These are phyloP conservation scores for Agapornis canus DNA, from an alignment of 2,797 vertebrate species.

Conservation along the genomic window DNA sequence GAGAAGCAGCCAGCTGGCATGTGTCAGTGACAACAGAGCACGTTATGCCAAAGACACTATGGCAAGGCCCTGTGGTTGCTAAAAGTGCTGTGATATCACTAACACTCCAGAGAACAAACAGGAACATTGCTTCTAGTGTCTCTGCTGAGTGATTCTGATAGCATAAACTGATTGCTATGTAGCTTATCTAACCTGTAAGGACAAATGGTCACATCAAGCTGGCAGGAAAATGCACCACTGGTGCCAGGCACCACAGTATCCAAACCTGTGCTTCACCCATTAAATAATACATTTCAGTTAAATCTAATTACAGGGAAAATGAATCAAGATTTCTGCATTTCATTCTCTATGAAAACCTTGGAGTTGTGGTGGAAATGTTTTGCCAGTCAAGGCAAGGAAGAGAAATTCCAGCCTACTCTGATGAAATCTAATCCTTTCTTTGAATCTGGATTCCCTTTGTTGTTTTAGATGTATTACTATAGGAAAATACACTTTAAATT, in stretches of 20 bases:
- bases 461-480: background rate
- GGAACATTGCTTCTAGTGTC: background rate
- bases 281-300: background rate
- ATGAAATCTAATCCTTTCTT: background rate
- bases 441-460: background rate
- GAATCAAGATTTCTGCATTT: background rate
- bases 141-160: background rate
- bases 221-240: accelerated
- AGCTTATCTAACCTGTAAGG: background rate
- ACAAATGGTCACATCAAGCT: background rate
- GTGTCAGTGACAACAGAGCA: background rate
- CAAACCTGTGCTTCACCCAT: background rate
- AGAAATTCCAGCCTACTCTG: background rate
- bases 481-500: background rate
- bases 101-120: background rate
- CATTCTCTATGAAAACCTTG: background rate
- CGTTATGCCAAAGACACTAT: background rate
- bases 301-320: background rate
- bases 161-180: accelerated
- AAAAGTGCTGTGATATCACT: background rate
- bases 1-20: conserved; percentile 45
- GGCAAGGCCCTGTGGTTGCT: background rate
- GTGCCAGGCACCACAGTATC: background rate
- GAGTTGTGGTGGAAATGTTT: background rate
- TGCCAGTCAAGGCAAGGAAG: background rate